Base-by-base conservation (phyloP, 2,797 vertebrate species). In the Dendrocincla fuliginosa region DNA sequence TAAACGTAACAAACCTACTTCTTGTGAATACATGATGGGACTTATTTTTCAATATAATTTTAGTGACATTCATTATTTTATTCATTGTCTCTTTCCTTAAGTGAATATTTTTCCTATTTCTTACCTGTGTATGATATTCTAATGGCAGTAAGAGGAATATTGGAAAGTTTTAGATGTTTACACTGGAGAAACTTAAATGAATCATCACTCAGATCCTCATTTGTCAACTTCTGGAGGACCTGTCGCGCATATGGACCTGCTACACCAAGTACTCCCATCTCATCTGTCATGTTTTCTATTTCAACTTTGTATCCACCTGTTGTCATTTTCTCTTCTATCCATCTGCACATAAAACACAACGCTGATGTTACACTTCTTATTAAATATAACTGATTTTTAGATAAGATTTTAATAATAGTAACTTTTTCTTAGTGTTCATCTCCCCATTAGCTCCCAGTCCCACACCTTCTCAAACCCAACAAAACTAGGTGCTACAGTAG, bases 61-160 rank as follows among this genome's bases (percentile, higher is more conserved):
- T 73, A 53, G 6, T 57, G 49, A 77, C 9, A 46, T 11, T 76
- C 63, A 63, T 20, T 79, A 28, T 60, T 92, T 79, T 39, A 49
- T 41, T 86, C 8, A 42, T 37, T 77, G 3, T 39, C 8, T 67
- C 14, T 32, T 77, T 76, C 23, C 63, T 71, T 50, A 47, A 68
- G 9, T 77, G 10, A 14, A 14, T 61, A 5, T 55, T 68, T 89
- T 91, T 74, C 65, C 41, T 49, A 42, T 3, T 41, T 32, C 89
- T 96, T 97, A 99, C 99, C 99, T 50, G 99, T 99, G 89, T 99
- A 99, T 13, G 99, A 99, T 97, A 99, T 99, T 96, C 99, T 98
- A 93, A 99, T 98, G 87, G 99, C 99, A 67, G 98, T 98, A 46
- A 99, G 97, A 19, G 98, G 93, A 91, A 98, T 53, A 61, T 97